A percentile compares a stretch with the other conserved stretches of the same genome.
Conservation (phyloP, 2,797 vertebrate genomes). For the Siniperca scherzeri region DNA sequence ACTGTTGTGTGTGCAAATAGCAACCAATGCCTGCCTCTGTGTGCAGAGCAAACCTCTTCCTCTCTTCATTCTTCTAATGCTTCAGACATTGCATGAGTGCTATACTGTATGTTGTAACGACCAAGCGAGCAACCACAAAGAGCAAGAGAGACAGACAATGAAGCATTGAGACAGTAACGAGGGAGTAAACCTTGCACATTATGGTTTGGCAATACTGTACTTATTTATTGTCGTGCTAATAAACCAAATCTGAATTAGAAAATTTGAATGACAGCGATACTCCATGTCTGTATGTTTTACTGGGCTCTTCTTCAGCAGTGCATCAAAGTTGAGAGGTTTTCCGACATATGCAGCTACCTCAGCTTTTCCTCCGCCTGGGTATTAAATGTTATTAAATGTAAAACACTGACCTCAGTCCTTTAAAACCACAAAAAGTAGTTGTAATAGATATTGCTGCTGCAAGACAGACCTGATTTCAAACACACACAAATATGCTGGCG, state of each 20-base stretch:
- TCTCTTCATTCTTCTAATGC: slow-evolving; percentile 27
- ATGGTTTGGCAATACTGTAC: background rate
- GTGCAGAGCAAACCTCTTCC: slow-evolving; percentile 47
- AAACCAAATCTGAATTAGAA: slow-evolving; percentile 13
- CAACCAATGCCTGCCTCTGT: slow-evolving; percentile 33
- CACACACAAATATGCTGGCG: slow-evolving; percentile 15
- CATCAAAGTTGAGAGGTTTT: slow-evolving; percentile 33
- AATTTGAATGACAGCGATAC: slow-evolving; percentile 7
- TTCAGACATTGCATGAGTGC: background rate
- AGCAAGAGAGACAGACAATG: background rate
- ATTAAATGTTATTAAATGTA: slow-evolving; percentile 34
- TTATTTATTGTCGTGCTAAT: background rate
- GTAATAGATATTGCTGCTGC: background rate
- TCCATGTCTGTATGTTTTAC: slow-evolving; percentile 9
- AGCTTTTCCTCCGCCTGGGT: slow-evolving; percentile 41
- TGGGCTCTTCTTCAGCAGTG: slow-evolving; percentile 38
- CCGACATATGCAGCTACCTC: slow-evolving; percentile 40
- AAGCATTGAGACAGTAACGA: background rate
- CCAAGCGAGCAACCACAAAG: slow-evolving; percentile 16
- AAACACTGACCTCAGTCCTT: slow-evolving; percentile 19
- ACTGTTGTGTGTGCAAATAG: slow-evolving; percentile 41
- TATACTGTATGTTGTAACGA: background rate
- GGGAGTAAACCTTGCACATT: background rate
- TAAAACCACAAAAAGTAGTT: slow-evolving; percentile 1
- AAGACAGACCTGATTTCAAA: background rate